Evolutionary conservation across 2,113 vertebrate genomes (phyloP).

Genomic region (Sarotherodon lohbergeri): DNA sequence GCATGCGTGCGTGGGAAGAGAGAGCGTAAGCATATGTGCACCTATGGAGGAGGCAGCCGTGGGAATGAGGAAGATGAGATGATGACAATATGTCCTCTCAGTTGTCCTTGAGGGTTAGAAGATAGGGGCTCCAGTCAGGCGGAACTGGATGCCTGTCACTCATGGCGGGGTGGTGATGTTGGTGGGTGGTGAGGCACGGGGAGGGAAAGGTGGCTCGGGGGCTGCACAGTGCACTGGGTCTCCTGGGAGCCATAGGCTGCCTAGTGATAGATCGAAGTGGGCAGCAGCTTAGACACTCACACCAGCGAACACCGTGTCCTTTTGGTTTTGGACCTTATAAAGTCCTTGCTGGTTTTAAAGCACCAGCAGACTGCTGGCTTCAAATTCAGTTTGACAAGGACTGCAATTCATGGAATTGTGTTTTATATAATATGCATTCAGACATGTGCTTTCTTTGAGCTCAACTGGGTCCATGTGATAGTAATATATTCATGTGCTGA

Average conservation of each 20-base stretch:
- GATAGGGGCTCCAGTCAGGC: slow-evolving; percentile 62
- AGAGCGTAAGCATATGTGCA: slow-evolving; percentile 7
- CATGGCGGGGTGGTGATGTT: slow-evolving; percentile 35
- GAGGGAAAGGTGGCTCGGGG: neutral
- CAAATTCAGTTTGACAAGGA: neutral
- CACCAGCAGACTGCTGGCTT: neutral
- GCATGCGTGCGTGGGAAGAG: neutral
- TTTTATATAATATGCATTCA: neutral
- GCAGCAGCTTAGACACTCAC: slow-evolving; percentile 37
- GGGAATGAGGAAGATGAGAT: slow-evolving; percentile 54
- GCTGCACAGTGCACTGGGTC: slow-evolving; percentile 19
- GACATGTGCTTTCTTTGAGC: neutral
- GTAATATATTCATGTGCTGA: neutral
- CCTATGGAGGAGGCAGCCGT: slow-evolving; percentile 24
- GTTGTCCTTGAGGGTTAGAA: slow-evolving; percentile 64
- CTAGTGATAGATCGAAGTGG: slow-evolving; percentile 60
- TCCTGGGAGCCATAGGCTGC: slow-evolving; percentile 48
- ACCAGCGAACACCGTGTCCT: slow-evolving; percentile 34
- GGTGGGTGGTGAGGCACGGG: neutral
- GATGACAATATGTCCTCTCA: slow-evolving; percentile 69
- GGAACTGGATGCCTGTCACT: slow-evolving; percentile 74
- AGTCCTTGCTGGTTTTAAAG: slow-evolving; percentile 7
- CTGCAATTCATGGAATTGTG: neutral
- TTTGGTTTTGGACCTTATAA: slow-evolving; percentile 34
- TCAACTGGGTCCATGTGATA: neutral